Base-by-base conservation (phyloP, 2,888 invertebrate species). In the Hypolimnas misippus region DNA sequence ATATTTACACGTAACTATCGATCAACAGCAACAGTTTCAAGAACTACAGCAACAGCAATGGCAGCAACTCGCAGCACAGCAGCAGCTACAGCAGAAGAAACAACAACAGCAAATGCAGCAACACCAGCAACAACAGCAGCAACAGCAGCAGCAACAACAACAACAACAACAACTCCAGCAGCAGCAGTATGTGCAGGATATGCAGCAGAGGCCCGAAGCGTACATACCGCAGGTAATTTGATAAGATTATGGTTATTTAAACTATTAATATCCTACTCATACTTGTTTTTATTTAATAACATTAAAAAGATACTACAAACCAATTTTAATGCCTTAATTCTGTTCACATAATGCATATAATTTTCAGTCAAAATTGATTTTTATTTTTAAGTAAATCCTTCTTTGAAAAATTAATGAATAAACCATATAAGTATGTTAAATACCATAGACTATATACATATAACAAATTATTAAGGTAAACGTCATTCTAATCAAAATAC, bases 91-190 rank as follows among this genome's bases (percentile, higher is more conserved):
- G 71, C 78, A 79, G 46, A 77, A 81, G 62, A 78, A 79, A 65
- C 84, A 76, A 31, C 80, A 79, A 65, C 82, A 78, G 59, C 83
- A n/a, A n/a, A n/a, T 83, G 67, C 76, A 83, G 58, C 86, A 86
- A 69, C 87, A 83, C 83, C 85, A 83, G 55, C 85, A 83, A 59
- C 86, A 87, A 54, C 84, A 76, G 31, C 80, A 79, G 65, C 82
- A 78, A 58, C 83, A 83, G 67, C 76, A 83, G 58, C 86, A 86
- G 69, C 87, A 83, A 57, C 81, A 82, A 40, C 83, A 84, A 63
- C 84, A 84, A 66, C 84, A 81, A 54, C 79, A 80, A 72, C 80
- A 82, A 33, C 84, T 79, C 25, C 79, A 79, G 49, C 79, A 79
- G 14, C 81, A 81, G 60, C 82, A 82, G 62, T 84, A 81, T 73